Conservation (phyloP, 2,888 invertebrate species). For the Caenorhabditis sp. region DNA sequence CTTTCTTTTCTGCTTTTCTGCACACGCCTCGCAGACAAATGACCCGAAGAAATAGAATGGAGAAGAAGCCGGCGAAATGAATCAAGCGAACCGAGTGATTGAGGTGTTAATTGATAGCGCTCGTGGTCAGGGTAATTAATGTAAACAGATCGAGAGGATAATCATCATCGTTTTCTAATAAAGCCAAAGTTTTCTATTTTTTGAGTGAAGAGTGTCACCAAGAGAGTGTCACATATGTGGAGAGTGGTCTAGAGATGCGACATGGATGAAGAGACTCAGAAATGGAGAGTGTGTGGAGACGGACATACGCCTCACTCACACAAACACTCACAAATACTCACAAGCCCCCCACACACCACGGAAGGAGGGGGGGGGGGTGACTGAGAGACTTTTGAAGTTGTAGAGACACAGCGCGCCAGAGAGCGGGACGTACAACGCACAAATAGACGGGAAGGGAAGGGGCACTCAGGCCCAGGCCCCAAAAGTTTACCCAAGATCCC, state of each 20-base stretch:
- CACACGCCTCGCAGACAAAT: background rate
- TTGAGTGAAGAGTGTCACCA: conserved; percentile 20
- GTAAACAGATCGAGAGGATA: conserved; percentile 25
- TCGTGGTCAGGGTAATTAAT: conserved; percentile 26
- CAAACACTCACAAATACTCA: conserved; percentile 56
- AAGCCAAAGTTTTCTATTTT: conserved; percentile 44
- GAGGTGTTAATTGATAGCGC: too few species aligned
- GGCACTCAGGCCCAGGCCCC: conserved; percentile 17
- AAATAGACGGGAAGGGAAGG: conserved; percentile 28
- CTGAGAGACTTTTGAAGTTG: background rate
- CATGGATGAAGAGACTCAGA: conserved; percentile 27
- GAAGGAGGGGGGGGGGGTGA: conserved; percentile 10
- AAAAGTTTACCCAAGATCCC: conserved; percentile 3
- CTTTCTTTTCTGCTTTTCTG: background rate
- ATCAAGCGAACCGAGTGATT: too few species aligned
- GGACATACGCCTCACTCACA: conserved; percentile 49
- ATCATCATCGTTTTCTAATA: conserved; percentile 36
- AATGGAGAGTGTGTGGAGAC: conserved; percentile 26
- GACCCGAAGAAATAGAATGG: background rate
- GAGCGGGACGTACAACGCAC: conserved; percentile 24
- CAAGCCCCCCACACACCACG: background rate
- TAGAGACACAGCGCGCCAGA: conserved; percentile 27
- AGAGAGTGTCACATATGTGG: conserved; percentile 17
- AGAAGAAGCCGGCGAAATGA: too few species aligned
- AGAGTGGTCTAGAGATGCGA: background rate